phyloP scores from a whole-genome alignment of 37 sponge, comb jelly and placozoan species.

The Agelas oroides region DNA sequence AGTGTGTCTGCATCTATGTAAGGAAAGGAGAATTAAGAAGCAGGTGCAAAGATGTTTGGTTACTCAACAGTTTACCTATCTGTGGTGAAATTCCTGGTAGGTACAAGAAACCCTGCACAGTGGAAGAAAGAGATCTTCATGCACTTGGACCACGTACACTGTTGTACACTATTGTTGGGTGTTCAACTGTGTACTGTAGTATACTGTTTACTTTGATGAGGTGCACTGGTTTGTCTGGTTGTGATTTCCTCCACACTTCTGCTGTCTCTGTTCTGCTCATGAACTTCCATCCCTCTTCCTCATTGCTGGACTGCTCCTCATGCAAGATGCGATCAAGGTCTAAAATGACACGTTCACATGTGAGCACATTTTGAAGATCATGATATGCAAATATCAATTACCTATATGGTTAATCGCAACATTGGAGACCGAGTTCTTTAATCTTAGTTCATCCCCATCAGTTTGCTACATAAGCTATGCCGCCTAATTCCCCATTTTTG shows the following conservation, averaged over 20 bases:
- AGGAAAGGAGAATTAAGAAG: too few species aligned
- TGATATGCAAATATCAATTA: background rate
- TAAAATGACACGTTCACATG: too few species aligned
- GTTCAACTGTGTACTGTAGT: too few species aligned
- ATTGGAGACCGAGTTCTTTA: background rate
- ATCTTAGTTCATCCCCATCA: too few species aligned
- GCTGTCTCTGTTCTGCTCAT: slow-evolving; percentile 5
- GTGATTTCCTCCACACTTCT: slow-evolving; percentile 44
- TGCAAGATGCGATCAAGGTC: background rate
- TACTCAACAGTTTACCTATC: slow-evolving; percentile 32
- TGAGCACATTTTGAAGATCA: background rate
- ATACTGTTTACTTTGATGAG: slow-evolving; percentile 52
- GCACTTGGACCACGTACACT: too few species aligned
- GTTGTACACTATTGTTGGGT: too few species aligned
- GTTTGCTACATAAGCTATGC: too few species aligned
- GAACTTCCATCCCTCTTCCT: background rate
- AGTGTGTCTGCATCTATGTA: too few species aligned
- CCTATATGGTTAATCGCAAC: background rate
- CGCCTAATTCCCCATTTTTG: too few species aligned
- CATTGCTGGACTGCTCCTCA: background rate
- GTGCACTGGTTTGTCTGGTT: slow-evolving; percentile 15
- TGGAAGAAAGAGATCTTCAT: too few species aligned
- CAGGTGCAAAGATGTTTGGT: too few species aligned
- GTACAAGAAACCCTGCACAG: slow-evolving; percentile 50
- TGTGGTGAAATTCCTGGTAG: slow-evolving; percentile 69